Conservation (phyloP, 64 coral and sea anemone species). For the Dendronephthya gigantea region DNA sequence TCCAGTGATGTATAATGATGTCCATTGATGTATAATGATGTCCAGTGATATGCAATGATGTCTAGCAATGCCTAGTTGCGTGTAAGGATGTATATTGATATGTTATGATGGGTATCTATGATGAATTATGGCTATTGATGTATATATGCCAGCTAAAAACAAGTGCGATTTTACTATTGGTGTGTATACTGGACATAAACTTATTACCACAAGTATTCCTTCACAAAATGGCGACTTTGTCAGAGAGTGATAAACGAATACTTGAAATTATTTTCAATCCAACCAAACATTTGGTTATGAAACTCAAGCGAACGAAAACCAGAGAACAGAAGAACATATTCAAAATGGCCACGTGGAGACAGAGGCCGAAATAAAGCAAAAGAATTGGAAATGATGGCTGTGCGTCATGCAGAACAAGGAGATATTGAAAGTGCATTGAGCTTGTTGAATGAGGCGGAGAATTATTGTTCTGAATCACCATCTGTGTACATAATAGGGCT, state of each 20-base stretch:
- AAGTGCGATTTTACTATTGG: too few species aligned
- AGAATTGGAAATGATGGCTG: constrained; percentile 50
- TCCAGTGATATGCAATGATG: too few species aligned
- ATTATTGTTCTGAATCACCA: constrained; percentile 34
- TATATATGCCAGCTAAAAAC: too few species aligned
- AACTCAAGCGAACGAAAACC: not conserved
- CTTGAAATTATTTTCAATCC: constrained; percentile 88
- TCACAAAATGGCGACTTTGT: constrained; percentile 58
- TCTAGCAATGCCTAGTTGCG: too few species aligned
- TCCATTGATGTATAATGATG: too few species aligned
- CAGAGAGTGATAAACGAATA: constrained; percentile 44
- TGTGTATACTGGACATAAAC: too few species aligned
- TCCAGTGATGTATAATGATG: too few species aligned
- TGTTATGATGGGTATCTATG: too few species aligned
- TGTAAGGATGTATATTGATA: too few species aligned
- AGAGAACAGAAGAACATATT: not conserved
- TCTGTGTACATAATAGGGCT: constrained; percentile 87
- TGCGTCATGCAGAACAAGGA: constrained; percentile 69
- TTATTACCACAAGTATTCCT: too few species aligned
- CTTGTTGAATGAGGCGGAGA: constrained; percentile 67
- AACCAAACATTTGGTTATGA: constrained; percentile 43
- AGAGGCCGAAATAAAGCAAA: constrained; percentile 46
- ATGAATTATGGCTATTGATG: too few species aligned
- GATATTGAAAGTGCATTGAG: constrained; percentile 57
- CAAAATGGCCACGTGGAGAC: constrained; percentile 24